phyloP scores from a whole-genome alignment of 2,797 vertebrate genomes.

The Tapera naevia region DNA sequence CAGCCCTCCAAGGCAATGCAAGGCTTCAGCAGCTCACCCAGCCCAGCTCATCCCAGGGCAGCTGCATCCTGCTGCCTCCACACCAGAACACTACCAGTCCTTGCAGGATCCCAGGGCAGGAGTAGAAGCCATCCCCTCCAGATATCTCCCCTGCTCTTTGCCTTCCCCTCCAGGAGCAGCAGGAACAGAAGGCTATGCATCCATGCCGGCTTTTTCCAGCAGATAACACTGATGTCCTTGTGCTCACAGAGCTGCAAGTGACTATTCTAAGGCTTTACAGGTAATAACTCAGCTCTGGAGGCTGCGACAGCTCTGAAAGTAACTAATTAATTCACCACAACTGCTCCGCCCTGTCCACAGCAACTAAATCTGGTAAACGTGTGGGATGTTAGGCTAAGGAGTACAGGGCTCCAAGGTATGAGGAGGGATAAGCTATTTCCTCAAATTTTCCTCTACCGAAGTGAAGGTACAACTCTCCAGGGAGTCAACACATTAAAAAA shows the following conservation, averaged over 20 bases:
- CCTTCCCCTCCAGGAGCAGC: neutral
- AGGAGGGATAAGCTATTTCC: neutral
- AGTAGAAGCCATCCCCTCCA: neutral
- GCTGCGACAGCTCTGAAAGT: neutral
- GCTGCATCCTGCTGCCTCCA: neutral
- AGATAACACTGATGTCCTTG: neutral
- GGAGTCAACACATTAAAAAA: neutral
- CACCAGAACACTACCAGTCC: neutral
- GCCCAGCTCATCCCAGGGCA: neutral
- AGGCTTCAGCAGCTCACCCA: neutral
- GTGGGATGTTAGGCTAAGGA: neutral
- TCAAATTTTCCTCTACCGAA: neutral
- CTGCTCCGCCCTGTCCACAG: neutral
- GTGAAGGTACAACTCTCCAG: neutral
- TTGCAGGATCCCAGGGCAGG: neutral
- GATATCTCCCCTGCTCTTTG: neutral
- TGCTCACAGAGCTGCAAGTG: neutral
- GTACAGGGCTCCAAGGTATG: neutral
- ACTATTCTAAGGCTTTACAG: neutral
- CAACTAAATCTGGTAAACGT: neutral
- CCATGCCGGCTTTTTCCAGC: neutral
- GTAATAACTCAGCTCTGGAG: neutral
- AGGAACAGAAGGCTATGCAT: neutral
- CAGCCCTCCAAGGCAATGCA: neutral
- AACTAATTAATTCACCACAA: constrained; percentile 16